Conservation (phyloP, 1,140 invertebrate genomes). For the Spodoptera litura region DNA sequence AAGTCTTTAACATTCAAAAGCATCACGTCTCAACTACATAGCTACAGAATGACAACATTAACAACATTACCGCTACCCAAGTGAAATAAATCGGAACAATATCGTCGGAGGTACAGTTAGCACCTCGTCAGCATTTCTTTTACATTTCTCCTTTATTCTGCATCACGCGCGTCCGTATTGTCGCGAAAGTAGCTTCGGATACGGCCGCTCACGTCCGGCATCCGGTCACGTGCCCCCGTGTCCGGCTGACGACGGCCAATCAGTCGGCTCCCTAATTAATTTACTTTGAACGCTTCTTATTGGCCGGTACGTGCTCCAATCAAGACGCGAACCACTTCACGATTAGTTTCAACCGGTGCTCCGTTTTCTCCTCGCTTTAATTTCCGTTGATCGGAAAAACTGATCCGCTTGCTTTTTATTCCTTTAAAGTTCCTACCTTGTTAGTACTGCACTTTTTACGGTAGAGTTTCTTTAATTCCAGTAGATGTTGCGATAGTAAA, state of each 20-base stretch:
- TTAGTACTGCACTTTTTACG: background rate
- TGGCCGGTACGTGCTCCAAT: constrained; percentile 41
- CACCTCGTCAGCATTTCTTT: constrained; percentile 19
- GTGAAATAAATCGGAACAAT: constrained; percentile 1
- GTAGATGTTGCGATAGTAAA: no score
- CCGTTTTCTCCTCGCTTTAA: constrained; percentile 29
- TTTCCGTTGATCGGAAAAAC: constrained; percentile 31
- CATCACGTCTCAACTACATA: no score
- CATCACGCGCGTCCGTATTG: constrained; percentile 52
- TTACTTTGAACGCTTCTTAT: constrained; percentile 44
- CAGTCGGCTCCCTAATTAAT: constrained; percentile 41
- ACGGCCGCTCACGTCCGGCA: constrained; percentile 43
- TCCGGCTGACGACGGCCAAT: constrained; percentile 27
- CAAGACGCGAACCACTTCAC: constrained; percentile 25
- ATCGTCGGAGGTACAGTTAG: background rate
- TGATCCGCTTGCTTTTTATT: background rate
- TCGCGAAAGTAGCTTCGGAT: constrained; percentile 48
- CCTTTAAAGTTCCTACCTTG: background rate
- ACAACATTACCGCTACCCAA: background rate
- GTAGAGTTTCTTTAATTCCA: background rate
- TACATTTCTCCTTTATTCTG: constrained; percentile 44
- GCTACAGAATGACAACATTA: background rate
- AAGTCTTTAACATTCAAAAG: no score
- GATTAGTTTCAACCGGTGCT: constrained; percentile 20
- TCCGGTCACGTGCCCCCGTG: constrained; percentile 32